Percentiles rank a stretch among this genome's conserved stretches.
Conservation (phyloP, 2,888 invertebrate genomes). For the Caenorhabditis sp. region DNA sequence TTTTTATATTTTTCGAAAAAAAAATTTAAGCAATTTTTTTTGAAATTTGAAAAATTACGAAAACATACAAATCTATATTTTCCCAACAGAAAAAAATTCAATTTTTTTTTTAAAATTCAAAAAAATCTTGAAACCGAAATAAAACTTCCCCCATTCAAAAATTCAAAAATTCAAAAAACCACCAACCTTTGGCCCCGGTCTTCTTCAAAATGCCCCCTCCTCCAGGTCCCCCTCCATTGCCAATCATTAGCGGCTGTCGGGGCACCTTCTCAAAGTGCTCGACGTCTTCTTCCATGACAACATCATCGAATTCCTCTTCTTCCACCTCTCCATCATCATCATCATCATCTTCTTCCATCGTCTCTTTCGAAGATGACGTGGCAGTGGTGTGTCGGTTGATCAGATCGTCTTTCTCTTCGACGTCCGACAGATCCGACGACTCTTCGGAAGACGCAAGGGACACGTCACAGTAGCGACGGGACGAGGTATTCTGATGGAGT, state of each 20-base stretch:
- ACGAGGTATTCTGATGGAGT: conserved; percentile 20
- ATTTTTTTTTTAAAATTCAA: too few relatives aligned
- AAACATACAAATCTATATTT: too few relatives aligned
- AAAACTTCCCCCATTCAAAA: background rate
- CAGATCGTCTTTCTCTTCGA: conserved; percentile 41
- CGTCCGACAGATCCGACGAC: conserved; percentile 66
- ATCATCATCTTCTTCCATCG: conserved; percentile 44
- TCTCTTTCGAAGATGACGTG: conserved; percentile 59
- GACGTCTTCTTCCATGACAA: conserved; percentile 50
- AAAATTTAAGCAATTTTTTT: too few relatives aligned
- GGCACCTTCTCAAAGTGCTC: conserved; percentile 28
- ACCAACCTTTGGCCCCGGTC: conserved; percentile 3
- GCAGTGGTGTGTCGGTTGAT: conserved; percentile 1
- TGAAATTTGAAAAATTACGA: too few relatives aligned
- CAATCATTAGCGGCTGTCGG: conserved; percentile 19
- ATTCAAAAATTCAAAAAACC: background rate
- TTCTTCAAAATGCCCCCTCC: conserved; percentile 57
- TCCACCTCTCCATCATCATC: too few relatives aligned
- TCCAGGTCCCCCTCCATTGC: background rate
- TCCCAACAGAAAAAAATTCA: too few relatives aligned
- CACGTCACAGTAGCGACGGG: conserved; percentile 42
- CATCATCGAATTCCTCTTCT: conserved; percentile 59
- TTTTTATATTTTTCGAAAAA: too few relatives aligned
- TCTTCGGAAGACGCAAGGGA: conserved; percentile 73
- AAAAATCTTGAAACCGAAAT: too few relatives aligned